Base-by-base conservation (phyloP, 2,888 invertebrate species). In the Cheilosia soror region DNA sequence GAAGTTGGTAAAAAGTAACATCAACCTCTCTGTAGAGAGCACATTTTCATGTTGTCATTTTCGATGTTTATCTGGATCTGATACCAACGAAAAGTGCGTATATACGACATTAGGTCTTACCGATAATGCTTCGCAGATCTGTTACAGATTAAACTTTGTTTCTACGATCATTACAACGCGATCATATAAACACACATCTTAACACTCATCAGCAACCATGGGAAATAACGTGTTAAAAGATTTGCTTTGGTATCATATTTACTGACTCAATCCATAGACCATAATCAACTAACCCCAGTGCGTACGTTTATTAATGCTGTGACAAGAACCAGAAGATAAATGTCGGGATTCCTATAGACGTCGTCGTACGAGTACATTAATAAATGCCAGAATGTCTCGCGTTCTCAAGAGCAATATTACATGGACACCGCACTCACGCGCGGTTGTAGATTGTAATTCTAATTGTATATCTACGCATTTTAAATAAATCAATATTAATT, bases 361-460 rank as follows among this genome's bases (percentile, higher is more conserved):
- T 20, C 20, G 20, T 20, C 25, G 25, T 51, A 51, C 51, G 57
- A n/a, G 55, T 62, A 69, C 63, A 63, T 63, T 68, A 68, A 75
- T 75, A 68, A 57, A 81, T 81, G 81, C 81, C 81, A 76, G 69
- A 63, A 69, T 81, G 76, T 81, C 81, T 81, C 75, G 69, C 73
- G 55, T 75, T 68, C 62, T 44, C 62, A 68, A 69, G 58, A 62
- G 66, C 47, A 27, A 33, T 33, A 62, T 42, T 51, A 55, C 73
- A 73, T 60, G 44, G 44, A 66, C 44, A 33, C 40, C 65, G 11
- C 51, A 58, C 40, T n/a, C 5, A n/a, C 69, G 60, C 44, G 44
- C 25, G 37, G 5, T 37, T 58, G 65, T 31, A 76, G 20, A 60
- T 68, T 58, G 31, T 51, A 53, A 68, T 60, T 51, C 13, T 7